phyloP scores from a whole-genome alignment of 2,888 invertebrate genomes.

The Lasius platythorax region DNA sequence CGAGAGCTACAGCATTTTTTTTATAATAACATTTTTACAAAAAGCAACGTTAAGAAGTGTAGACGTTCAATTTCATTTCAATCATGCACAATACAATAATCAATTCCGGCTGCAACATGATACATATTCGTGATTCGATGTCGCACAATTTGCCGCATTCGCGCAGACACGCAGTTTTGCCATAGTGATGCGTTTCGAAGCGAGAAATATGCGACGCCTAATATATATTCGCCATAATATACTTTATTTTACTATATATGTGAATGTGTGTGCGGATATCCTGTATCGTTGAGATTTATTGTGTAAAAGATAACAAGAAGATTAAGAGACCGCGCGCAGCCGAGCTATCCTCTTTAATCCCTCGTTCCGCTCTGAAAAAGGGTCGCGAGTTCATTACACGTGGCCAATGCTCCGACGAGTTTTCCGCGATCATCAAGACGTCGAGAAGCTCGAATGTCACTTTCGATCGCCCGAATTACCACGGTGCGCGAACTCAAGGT shows the following conservation, averaged over 20 bases:
- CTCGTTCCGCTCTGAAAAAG: slow-evolving; percentile 30
- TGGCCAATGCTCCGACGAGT: slow-evolving; percentile 65
- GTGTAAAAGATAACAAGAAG: neutral
- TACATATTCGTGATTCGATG: neutral
- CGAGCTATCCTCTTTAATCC: slow-evolving; percentile 47
- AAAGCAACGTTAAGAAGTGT: neutral
- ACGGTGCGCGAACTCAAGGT: slow-evolving; percentile 64
- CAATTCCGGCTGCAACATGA: neutral
- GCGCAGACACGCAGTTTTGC: neutral
- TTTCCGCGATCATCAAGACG: slow-evolving; percentile 45
- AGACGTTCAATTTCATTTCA: neutral
- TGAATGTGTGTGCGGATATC: neutral
- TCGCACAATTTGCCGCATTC: slow-evolving; percentile 9
- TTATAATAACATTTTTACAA: neutral
- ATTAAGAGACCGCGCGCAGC: neutral
- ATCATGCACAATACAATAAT: neutral
- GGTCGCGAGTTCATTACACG: slow-evolving; percentile 58
- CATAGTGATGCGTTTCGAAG: neutral
- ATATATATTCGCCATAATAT: neutral
- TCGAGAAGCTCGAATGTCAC: neutral
- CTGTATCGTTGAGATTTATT: neutral
- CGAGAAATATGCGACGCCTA: neutral
- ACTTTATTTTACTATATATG: neutral
- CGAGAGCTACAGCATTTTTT: neutral
- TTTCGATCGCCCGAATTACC: slow-evolving; percentile 47